Evolutionary conservation across 1,140 invertebrate species (phyloP).

Genomic region (Drosophila azteca): DNA sequence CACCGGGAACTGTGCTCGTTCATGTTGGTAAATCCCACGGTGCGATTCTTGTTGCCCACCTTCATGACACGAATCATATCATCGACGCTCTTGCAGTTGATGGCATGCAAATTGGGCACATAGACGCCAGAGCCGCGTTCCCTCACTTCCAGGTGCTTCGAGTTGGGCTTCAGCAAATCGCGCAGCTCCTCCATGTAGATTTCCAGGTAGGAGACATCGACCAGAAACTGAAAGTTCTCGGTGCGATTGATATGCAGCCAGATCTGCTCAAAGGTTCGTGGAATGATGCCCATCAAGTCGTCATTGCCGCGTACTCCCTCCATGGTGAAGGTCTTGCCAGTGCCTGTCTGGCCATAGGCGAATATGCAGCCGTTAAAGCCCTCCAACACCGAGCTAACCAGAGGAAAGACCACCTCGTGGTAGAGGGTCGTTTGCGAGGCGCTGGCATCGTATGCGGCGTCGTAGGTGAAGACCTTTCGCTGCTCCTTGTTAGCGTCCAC

Average conservation of each 20-base stretch:
- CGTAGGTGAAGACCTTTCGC: constrained; percentile 94
- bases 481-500: constrained; percentile 84
- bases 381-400: constrained; percentile 97
- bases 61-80: constrained; percentile 96
- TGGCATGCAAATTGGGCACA: constrained; percentile 95
- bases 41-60: constrained; percentile 94
- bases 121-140: constrained; percentile 93
- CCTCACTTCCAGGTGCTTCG: constrained; percentile 89
- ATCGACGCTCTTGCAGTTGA: constrained; percentile 94
- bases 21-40: constrained; percentile 98
- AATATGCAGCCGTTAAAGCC: constrained; percentile 99
- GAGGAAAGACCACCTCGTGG: constrained; percentile 94
- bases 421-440: constrained; percentile 97
- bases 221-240: constrained; percentile 94
- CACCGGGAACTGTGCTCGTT: constrained; percentile 96
- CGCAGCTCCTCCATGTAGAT: constrained; percentile 97
- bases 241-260: constrained; percentile 95
- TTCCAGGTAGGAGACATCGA: constrained; percentile 96
- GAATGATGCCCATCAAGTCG: constrained; percentile 94
- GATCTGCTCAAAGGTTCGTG: constrained; percentile 97
- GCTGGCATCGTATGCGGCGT: constrained; percentile 94
- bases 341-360: constrained; percentile 98
- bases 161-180: constrained; percentile 95
- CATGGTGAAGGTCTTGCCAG: constrained; percentile 98
- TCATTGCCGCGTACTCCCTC: constrained; percentile 88